Percentiles rank a stretch among this genome's conserved stretches.
Evolutionary conservation across 2,888 invertebrate species (phyloP).

Genomic region (Leptura quadrifasciata): DNA sequence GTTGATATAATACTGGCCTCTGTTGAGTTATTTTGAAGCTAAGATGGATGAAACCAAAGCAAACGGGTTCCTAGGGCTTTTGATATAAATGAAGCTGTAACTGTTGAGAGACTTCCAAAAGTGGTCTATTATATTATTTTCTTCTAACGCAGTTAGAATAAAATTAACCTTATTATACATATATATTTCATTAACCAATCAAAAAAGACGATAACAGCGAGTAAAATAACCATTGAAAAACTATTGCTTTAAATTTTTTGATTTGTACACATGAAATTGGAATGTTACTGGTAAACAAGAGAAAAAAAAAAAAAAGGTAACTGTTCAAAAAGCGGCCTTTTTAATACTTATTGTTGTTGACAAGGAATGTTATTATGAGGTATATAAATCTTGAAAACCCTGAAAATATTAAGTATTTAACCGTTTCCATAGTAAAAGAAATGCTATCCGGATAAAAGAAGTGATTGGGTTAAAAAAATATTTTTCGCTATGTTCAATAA

Average conservation of each 20-base stretch:
- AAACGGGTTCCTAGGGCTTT: background rate
- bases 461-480: background rate
- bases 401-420: conserved; percentile 58
- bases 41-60: no score
- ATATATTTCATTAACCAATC: conserved; percentile 28
- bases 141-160: background rate
- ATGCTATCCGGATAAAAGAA: conserved; percentile 33
- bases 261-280: conserved; percentile 58
- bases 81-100: conserved; percentile 20
- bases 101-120: background rate
- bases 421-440: conserved; percentile 38
- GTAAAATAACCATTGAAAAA: conserved; percentile 50
- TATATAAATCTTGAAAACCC: conserved; percentile 58
- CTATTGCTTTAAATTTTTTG: conserved; percentile 55
- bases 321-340: conserved; percentile 52
- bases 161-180: conserved; percentile 35
- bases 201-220: conserved; percentile 44
- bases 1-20: no score
- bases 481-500: background rate
- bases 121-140: background rate
- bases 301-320: conserved; percentile 50
- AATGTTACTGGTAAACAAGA: conserved; percentile 54
- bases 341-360: conserved; percentile 51
- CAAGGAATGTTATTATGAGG: conserved; percentile 61
- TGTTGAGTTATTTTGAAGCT: no score